Base-by-base conservation (phyloP, 1,140 invertebrate genomes). In the Pseudomyrmex sp. region DNA sequence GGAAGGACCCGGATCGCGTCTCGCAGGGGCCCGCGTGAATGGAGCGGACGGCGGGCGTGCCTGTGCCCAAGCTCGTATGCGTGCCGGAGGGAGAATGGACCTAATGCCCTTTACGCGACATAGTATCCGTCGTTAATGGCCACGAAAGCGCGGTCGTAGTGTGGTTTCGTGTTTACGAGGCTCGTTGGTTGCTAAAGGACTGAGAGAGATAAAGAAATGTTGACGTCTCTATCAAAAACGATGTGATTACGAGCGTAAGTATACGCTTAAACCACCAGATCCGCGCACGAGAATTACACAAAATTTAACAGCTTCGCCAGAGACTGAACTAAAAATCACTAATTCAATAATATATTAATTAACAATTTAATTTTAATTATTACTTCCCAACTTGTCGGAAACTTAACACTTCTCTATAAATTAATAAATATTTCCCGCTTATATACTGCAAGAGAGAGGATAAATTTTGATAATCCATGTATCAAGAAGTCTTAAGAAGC, bases 1-100 rank as follows among this genome's bases (percentile, higher is more conserved):
- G 18, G 44, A 76, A 83, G 74, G 62, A 83, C 61, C 70, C 72
- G 82, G 61, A 63, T 82, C 54, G 83, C 62, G 48, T 84, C 65
- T 84, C 65, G 66, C 58, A 84, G 68, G 7, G 83, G 61, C 76
- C 61, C 20, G 35, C 59, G 56, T 72, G 54, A 68, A 80, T 48
- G 65, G 9, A 52, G 18, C 44, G 76, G 77, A 13, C 56, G 65
- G 48, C 12, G 20, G 76, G 23, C 52, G 76, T 48, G 65, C n/a
- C 5, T 15, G 54, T 7, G 54, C 26, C 12, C 50, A 18, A 7
- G 62, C 48, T 56, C 44, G 65, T 69, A 69, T 69, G 76, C 52
- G 46, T 70, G 76, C 54, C 44, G n/a, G 50, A 80, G 65, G 54
- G 76, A 72, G 76, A 80, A 80, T 70, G 35, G 52, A 69, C n/a